Evolutionary conservation across 2,888 invertebrate genomes (phyloP).

Genomic region (Monoplex corrugatus): DNA sequence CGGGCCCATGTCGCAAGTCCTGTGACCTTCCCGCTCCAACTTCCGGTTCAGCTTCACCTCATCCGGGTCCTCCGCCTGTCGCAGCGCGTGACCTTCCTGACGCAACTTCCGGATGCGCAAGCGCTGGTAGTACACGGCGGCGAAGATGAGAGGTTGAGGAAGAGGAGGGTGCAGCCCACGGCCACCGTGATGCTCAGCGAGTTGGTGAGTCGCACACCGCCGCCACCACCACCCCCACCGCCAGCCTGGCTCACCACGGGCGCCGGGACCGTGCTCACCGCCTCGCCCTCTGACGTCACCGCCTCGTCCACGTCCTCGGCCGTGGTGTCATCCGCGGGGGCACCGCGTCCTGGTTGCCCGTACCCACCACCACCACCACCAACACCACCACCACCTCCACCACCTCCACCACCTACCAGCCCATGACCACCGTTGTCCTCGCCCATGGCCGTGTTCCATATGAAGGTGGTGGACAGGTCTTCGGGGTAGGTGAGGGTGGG

Average conservation of each 20-base stretch:
- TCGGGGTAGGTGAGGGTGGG: slow-evolving; percentile 55
- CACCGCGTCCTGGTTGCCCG: slow-evolving; percentile 34
- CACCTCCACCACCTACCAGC: neutral
- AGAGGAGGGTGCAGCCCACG: slow-evolving; percentile 94
- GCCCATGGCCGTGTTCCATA: slow-evolving; percentile 1
- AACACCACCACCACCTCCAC: neutral
- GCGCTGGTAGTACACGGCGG: slow-evolving; percentile 94
- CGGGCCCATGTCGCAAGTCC: slow-evolving; percentile 43
- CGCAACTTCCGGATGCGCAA: slow-evolving; percentile 76
- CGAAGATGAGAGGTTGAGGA: slow-evolving; percentile 96
- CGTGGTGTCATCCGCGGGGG: slow-evolving; percentile 30
- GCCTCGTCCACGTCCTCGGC: slow-evolving; percentile 4
- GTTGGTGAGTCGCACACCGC: slow-evolving; percentile 41
- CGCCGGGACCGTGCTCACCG: slow-evolving; percentile 47
- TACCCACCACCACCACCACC: neutral
- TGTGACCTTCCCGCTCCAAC: slow-evolving; percentile 56
- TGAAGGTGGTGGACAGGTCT: slow-evolving; percentile 40
- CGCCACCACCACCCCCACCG: neutral
- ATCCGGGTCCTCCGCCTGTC: slow-evolving; percentile 52
- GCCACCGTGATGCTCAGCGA: slow-evolving; percentile 86
- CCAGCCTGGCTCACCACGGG: slow-evolving; percentile 27
- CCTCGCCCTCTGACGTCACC: slow-evolving; percentile 31
- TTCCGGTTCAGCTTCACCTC: slow-evolving; percentile 56
- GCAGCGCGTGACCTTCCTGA: slow-evolving; percentile 52
- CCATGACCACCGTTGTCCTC: slow-evolving; percentile 21